Evolutionary conservation across 2,113 vertebrate genomes (phyloP).

Genomic region (Brachypodius melanocephalos): DNA sequence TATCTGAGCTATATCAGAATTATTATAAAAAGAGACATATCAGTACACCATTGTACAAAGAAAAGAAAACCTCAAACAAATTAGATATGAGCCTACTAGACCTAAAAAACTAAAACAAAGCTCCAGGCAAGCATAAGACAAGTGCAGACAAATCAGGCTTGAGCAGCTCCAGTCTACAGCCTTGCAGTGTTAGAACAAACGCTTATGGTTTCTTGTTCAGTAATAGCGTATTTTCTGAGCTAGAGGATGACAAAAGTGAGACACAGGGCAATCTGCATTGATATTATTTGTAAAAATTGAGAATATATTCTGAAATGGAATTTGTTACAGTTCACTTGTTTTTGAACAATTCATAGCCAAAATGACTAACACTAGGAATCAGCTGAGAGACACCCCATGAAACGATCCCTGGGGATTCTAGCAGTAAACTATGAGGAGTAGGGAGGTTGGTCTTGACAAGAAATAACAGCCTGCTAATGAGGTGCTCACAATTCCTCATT

Average conservation of each 20-base stretch:
- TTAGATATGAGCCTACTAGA: neutral
- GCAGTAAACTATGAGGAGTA: neutral
- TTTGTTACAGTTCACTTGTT: neutral
- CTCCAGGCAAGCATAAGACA: neutral
- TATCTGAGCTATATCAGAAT: neutral
- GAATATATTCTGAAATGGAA: neutral
- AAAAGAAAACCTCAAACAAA: neutral
- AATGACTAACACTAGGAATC: neutral
- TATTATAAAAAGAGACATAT: neutral
- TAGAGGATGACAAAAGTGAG: neutral
- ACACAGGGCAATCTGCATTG: neutral
- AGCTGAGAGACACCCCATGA: neutral
- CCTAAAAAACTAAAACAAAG: neutral
- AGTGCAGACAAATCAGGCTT: neutral
- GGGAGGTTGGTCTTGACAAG: neutral
- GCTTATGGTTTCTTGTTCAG: neutral
- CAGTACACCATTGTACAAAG: neutral
- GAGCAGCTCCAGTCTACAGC: neutral
- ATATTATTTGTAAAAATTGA: neutral
- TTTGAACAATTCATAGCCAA: neutral
- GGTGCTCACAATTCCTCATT: neutral
- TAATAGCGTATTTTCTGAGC: neutral
- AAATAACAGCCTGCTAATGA: neutral
- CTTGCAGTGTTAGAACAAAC: neutral
- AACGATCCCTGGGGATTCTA: neutral